Conservation (phyloP, 2,888 invertebrate species). For the Meandrusa payeni region DNA sequence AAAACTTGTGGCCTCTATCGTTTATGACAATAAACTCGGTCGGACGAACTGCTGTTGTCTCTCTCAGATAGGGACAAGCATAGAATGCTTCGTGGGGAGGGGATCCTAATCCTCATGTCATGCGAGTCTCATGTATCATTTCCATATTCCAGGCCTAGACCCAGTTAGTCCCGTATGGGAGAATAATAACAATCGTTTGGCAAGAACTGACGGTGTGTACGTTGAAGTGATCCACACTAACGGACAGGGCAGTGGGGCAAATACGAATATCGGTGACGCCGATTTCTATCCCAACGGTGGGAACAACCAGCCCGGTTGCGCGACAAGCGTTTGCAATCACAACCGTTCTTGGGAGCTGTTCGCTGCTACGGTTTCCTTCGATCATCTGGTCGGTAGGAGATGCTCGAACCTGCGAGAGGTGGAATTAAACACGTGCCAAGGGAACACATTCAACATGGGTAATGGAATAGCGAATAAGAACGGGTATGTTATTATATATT, state of each 20-base stretch:
- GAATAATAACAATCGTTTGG: conserved; percentile 37
- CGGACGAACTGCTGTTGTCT: too few species aligned
- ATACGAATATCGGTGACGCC: conserved; percentile 66
- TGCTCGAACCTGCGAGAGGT: conserved; percentile 47
- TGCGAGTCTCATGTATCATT: too few species aligned
- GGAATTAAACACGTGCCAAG: conserved; percentile 45
- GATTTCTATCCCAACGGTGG: conserved; percentile 83
- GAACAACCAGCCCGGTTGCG: conserved; percentile 55
- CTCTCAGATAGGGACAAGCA: too few species aligned
- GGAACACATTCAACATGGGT: conserved; percentile 45
- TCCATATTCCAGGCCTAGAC: conserved; percentile 49
- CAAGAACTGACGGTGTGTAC: conserved; percentile 51
- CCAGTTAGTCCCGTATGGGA: conserved; percentile 60
- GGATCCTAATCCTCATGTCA: too few species aligned
- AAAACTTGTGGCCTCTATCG: too few species aligned
- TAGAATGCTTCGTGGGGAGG: too few species aligned
- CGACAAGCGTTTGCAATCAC: conserved; percentile 51
- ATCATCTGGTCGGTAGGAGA: conserved; percentile 48
- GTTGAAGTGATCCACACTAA: conserved; percentile 69
- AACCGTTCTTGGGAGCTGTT: conserved; percentile 58
- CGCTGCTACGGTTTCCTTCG: conserved; percentile 47
- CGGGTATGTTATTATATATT: too few species aligned
- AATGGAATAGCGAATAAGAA: conserved; percentile 45
- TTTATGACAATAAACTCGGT: too few species aligned
- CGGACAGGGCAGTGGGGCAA: conserved; percentile 69